Conservation (phyloP, 2,888 invertebrate genomes). For the Amphipoea oculea region DNA sequence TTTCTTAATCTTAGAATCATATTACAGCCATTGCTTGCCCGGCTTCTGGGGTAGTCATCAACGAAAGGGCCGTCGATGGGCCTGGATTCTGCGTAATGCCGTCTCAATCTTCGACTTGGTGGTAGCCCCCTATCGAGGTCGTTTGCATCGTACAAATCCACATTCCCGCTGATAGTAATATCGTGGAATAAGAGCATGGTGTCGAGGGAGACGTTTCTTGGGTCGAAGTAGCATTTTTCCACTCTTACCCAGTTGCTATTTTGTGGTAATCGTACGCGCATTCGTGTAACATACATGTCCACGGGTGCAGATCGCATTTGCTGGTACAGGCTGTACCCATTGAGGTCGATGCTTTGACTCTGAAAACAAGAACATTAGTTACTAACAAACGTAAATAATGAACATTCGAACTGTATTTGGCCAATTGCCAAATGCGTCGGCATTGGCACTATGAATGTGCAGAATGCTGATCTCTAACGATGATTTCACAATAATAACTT, state of each 20-base stretch:
- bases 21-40: conserved; percentile 91
- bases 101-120: conserved; percentile 76
- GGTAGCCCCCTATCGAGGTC: conserved; percentile 82
- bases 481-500: conserved; percentile 23
- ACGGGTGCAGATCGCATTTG: conserved; percentile 91
- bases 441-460: conserved; percentile 12
- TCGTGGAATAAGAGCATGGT: conserved; percentile 95
- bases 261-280: conserved; percentile 92
- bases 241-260: conserved; percentile 93
- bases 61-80: conserved; percentile 76
- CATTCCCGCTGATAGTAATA: conserved; percentile 94
- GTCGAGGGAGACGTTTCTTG: conserved; percentile 93
- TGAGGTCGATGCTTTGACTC: conserved; percentile 90
- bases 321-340: conserved; percentile 92
- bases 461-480: conserved; percentile 4
- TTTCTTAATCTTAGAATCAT: conserved; percentile 94
- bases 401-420: conserved; percentile 2
- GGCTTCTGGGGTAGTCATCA: conserved; percentile 76
- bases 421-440: conserved; percentile 26
- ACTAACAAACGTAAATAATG: conserved; percentile 47
- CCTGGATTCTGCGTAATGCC: conserved; percentile 84
- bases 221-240: conserved; percentile 94
- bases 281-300: conserved; percentile 93
- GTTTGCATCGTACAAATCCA: conserved; percentile 90
- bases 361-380: conserved; percentile 68